phyloP scores from a whole-genome alignment of 1,140 invertebrate genomes.

The Micrasema minimum region DNA sequence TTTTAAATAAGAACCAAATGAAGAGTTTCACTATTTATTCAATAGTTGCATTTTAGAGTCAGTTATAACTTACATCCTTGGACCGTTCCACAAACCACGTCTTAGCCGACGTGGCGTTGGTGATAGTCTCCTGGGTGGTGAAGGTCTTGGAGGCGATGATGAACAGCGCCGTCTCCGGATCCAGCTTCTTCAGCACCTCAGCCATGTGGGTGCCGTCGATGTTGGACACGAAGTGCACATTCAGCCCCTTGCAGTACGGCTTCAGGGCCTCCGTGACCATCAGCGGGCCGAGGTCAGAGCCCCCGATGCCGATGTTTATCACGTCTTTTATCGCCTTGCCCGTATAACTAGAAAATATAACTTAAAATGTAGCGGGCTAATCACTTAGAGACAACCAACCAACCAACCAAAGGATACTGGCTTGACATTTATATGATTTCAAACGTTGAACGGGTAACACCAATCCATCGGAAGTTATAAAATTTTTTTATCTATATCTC shows the following conservation, averaged over 20 bases:
- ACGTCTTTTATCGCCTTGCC: conserved; percentile 97
- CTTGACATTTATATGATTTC: no score
- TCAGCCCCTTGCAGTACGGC: conserved; percentile 87
- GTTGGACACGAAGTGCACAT: conserved; percentile 98
- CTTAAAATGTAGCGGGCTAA: no score
- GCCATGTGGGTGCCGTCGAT: conserved; percentile 99
- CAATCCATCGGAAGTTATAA: no score
- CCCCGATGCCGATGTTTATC: conserved; percentile 99
- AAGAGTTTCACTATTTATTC: no score
- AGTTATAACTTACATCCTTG: conserved; percentile 88
- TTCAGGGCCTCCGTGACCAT: conserved; percentile 99
- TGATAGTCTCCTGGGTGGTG: conserved; percentile 99
- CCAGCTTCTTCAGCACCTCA: conserved; percentile 90
- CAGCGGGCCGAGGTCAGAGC: conserved; percentile 97
- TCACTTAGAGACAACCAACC: no score
- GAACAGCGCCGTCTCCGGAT: conserved; percentile 95
- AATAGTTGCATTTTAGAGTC: no score
- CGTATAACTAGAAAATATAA: conserved; percentile 80
- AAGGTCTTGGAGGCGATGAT: conserved; percentile 99
- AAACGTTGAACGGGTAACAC: no score
- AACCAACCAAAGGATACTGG: no score
- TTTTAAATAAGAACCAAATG: no score
- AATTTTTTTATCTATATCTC: no score
- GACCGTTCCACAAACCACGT: conserved; percentile 90
- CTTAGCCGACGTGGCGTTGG: conserved; percentile 97